Evolutionary conservation across 2,888 invertebrate genomes (phyloP).

Genomic region (Drosophila greeni): DNA sequence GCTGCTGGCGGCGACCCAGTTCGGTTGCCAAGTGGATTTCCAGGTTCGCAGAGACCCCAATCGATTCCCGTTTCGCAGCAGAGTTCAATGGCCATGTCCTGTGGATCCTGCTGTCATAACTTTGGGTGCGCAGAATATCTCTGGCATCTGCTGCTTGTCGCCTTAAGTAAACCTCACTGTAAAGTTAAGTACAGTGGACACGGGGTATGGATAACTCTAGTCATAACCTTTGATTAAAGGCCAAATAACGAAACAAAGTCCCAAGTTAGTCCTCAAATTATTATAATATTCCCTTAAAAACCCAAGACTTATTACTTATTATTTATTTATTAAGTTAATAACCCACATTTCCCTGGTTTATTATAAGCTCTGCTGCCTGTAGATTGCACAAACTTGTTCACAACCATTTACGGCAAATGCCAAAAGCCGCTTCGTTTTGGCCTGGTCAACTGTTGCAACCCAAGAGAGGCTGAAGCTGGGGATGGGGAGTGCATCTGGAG

Average conservation of each 20-base stretch:
- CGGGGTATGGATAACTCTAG: not conserved
- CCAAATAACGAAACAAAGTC: not conserved
- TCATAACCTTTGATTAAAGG: not conserved
- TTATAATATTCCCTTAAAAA: not conserved
- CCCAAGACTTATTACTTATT: not conserved
- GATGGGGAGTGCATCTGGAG: constrained; percentile 3
- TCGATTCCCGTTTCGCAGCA: constrained; percentile 27
- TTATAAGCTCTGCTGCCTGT: constrained; percentile 1
- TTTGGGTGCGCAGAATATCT: constrained; percentile 1
- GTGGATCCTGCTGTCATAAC: constrained; percentile 28
- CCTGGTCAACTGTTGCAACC: constrained; percentile 5
- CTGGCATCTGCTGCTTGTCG: constrained; percentile 1
- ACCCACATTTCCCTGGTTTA: not conserved
- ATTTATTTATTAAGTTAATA: too few relatives aligned
- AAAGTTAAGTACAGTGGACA: not conserved
- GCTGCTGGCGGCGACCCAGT: constrained; percentile 29
- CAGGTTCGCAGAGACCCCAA: constrained; percentile 10
- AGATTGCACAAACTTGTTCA: constrained; percentile 20
- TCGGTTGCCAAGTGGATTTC: constrained; percentile 10
- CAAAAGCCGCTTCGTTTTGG: constrained; percentile 19
- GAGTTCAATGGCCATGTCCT: constrained; percentile 37
- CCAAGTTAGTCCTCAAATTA: not conserved
- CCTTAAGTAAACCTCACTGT: not conserved
- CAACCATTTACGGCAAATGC: constrained; percentile 35
- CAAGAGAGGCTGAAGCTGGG: too few relatives aligned